phyloP scores from a whole-genome alignment of 2,113 vertebrate species.

The Eidolon helvum region DNA sequence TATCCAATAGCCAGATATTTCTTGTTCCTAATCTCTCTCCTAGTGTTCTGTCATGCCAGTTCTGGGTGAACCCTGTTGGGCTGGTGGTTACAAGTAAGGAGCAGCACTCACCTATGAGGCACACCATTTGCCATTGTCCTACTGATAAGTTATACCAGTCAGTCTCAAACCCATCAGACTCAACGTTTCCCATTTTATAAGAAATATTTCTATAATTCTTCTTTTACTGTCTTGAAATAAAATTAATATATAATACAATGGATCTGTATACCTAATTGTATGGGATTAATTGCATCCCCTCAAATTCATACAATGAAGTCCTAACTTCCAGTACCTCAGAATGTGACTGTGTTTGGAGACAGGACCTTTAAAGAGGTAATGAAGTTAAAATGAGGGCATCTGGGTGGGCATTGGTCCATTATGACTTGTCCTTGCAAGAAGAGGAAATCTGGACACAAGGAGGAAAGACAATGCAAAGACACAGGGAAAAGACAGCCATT shows the following conservation, averaged over 20 bases:
- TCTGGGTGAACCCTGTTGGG: not conserved
- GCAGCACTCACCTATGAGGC: not conserved
- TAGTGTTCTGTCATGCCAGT: not conserved
- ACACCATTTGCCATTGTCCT: not conserved
- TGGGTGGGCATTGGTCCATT: not conserved
- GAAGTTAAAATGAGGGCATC: not conserved
- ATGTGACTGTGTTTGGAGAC: not conserved
- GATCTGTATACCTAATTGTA: not conserved
- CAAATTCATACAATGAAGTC: not conserved
- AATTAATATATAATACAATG: not conserved
- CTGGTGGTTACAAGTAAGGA: not conserved
- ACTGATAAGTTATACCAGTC: not conserved
- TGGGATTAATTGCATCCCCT: not conserved
- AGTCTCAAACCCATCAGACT: not conserved
- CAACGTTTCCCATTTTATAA: not conserved
- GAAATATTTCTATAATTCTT: not conserved
- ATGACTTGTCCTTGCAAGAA: not conserved
- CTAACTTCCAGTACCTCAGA: not conserved
- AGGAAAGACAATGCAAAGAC: not conserved
- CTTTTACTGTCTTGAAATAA: slow-evolving; percentile 11
- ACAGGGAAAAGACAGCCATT: not conserved
- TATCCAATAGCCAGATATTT: not conserved
- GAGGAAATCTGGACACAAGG: not conserved
- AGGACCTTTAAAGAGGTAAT: not conserved
- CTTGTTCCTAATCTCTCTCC: not conserved